Evolutionary conservation across 92 coral and sea anemone species (phyloP).

Genomic region (Epizoanthus scotinus): DNA sequence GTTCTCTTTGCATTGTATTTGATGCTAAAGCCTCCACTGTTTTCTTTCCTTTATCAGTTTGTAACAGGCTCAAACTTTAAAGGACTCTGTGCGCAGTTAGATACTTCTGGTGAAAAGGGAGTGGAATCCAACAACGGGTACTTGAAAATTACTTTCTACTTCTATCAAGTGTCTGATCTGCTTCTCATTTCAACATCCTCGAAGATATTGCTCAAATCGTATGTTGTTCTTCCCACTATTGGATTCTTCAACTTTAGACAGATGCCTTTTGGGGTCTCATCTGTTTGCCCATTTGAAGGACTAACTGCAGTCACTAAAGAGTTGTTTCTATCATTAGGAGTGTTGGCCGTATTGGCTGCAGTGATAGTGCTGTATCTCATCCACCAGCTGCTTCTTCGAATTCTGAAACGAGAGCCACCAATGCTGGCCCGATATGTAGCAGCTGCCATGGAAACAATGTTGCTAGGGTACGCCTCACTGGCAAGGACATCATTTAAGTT

Average conservation of each 20-base stretch:
- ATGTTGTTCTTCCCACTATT: slow-evolving; percentile 46
- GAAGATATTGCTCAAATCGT: not conserved
- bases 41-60: slow-evolving; percentile 43
- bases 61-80: slow-evolving; percentile 50
- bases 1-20: slow-evolving; percentile 57
- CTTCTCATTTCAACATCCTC: slow-evolving; percentile 55
- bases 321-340: slow-evolving; percentile 52
- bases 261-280: slow-evolving; percentile 19
- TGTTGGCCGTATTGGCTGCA: slow-evolving; percentile 48
- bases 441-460: slow-evolving; percentile 70
- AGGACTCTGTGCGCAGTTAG: not conserved
- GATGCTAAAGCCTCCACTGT: slow-evolving; percentile 72
- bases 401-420: slow-evolving; percentile 50
- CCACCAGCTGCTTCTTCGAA: slow-evolving; percentile 41
- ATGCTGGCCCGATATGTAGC: slow-evolving; percentile 51
- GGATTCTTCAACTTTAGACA: slow-evolving; percentile 72
- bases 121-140: slow-evolving; percentile 48
- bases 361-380: slow-evolving; percentile 40
- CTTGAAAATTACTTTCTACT: slow-evolving; percentile 73
- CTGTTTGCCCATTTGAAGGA: slow-evolving; percentile 81
- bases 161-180: slow-evolving; percentile 76
- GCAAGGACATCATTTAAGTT: slow-evolving; percentile 72
- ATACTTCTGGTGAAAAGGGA: not conserved
- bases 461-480: slow-evolving; percentile 76
- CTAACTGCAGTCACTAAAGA: slow-evolving; percentile 76